Evolutionary conservation across 2,888 invertebrate species (phyloP).

Genomic region (Rhopalosiphum nymphaeae): DNA sequence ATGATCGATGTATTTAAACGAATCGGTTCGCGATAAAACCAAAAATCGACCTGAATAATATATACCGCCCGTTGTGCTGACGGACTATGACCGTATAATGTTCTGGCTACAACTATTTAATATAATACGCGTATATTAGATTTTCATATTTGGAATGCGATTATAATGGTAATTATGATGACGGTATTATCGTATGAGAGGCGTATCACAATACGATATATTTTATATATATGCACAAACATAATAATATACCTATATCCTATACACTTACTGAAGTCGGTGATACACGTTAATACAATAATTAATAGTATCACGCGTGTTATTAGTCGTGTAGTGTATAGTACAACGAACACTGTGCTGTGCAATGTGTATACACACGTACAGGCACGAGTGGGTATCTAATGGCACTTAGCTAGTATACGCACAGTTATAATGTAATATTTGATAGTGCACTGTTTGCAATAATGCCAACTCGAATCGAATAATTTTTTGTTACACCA

Average conservation of each 20-base stretch:
- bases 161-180: not conserved
- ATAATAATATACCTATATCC: not conserved
- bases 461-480: not conserved
- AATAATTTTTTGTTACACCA: not conserved
- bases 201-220: not conserved
- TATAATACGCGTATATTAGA: not conserved
- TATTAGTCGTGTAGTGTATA: not conserved
- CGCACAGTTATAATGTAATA: not conserved
- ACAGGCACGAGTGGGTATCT: not conserved
- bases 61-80: not conserved
- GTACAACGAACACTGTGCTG: not conserved
- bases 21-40: not conserved
- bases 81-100: not conserved
- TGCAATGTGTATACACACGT: not conserved
- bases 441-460: not conserved
- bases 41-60: not conserved
- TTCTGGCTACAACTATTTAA: not conserved
- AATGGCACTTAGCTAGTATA: not conserved
- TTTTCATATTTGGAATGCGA: not conserved
- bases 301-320: not conserved
- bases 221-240: not conserved
- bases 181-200: not conserved
- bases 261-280: not conserved
- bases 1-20: no score
- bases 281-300: not conserved